phyloP scores from a whole-genome alignment of 2,113 vertebrate genomes.

The Balaeniceps rex region DNA sequence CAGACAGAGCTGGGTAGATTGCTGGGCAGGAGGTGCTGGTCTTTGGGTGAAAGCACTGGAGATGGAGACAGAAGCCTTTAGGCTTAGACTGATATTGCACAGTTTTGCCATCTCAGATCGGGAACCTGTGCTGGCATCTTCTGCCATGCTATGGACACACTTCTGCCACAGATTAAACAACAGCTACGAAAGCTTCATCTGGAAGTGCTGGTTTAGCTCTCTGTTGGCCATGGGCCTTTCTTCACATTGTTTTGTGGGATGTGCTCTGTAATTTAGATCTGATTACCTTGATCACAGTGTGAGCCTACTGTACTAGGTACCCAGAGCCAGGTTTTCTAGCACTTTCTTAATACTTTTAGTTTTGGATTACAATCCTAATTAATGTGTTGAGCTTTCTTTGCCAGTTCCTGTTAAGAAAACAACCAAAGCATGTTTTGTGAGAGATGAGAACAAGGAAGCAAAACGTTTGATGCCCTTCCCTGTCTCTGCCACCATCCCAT shows the following conservation, averaged over 20 bases:
- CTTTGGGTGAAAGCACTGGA: background rate
- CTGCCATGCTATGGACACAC: background rate
- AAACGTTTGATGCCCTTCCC: background rate
- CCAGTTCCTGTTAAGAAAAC: background rate
- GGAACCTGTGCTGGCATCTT: background rate
- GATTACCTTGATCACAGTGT: background rate
- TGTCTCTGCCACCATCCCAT: background rate
- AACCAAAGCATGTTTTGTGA: background rate
- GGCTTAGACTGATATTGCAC: background rate
- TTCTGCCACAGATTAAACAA: background rate
- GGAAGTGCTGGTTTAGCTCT: background rate
- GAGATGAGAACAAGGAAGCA: background rate
- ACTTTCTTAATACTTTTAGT: background rate
- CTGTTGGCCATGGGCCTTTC: background rate
- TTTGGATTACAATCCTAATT: background rate
- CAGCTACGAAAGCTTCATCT: background rate
- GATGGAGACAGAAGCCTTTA: background rate
- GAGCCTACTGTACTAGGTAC: background rate
- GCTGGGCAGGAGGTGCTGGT: background rate
- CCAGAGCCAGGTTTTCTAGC: background rate
- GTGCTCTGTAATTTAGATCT: background rate
- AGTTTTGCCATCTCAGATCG: background rate
- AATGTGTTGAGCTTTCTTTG: background rate
- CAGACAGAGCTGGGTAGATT: background rate
- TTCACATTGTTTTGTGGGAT: background rate